Evolutionary conservation across 2,113 vertebrate species (phyloP), one percentile per base, ranked within the genome.

Genomic region (Brienomyrus longianalis): DNA sequence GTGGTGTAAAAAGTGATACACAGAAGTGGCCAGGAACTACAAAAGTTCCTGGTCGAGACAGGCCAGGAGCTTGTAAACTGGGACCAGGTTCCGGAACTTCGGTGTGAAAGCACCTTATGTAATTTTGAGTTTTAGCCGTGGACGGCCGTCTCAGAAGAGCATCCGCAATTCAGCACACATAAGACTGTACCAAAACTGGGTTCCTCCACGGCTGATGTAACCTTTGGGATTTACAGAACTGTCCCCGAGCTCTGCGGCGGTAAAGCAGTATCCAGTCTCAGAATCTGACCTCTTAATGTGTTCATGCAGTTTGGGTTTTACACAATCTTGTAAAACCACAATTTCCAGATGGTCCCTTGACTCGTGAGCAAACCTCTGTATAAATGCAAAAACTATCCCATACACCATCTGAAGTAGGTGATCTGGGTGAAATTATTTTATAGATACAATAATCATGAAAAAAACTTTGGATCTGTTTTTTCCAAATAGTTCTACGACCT

Each of bases 101-200:
- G 7, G 6, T 62, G 56, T 62, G 56, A 62, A 62, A n/a, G 7
- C 23, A 1, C 56, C 23, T n/a, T 62, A 62, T 9, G 21, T 74
- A 43, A 8, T 54, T 54, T 27, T n/a, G 13, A 1, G 88, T 11
- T 86, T 35, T 86, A 45, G 7, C 27, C 45, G 59, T 89, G 98
- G 98, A 98, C 98, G 97, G 98, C 96, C 93, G 97, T 99, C 88
- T 97, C 96, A 0, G 97, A 98, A 90, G 97, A 98, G 80, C 98
- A 99, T 92, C 92, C 99, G 2, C 98, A 98, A 98, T 98, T 98
- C 90, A 94, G 97, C 54, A 99, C 98, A 0, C 98, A 99, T 13
- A 85, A 96, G 98, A 91, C 96, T 99, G 50, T 99, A 98, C 90
- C 98, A 99, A 96, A 99, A 93, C 95, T 98, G 88, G 98, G 97